These are phyloP conservation scores for Platycheirus albimanus DNA, from an alignment of 2,888 invertebrate genomes.

Conservation along the genomic window DNA sequence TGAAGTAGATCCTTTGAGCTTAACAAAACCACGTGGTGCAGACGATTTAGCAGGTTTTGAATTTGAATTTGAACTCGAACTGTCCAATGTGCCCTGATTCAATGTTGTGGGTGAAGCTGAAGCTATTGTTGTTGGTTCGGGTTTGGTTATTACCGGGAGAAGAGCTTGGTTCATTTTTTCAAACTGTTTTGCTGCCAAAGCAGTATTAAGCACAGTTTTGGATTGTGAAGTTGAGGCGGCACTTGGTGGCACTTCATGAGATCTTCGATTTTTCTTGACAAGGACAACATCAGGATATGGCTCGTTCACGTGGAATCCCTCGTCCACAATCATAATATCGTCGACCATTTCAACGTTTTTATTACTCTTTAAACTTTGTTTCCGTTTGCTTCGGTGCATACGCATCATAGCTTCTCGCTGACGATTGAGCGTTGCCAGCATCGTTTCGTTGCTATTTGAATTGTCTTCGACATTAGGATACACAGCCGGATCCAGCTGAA, in stretches of 20 bases:
- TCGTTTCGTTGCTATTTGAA: slow-evolving; percentile 77
- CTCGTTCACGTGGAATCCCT: slow-evolving; percentile 62
- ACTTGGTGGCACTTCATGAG: background rate
- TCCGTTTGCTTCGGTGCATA: slow-evolving; percentile 75
- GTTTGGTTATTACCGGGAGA: background rate
- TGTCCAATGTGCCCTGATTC: background rate
- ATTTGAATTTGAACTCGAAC: too few relatives aligned
- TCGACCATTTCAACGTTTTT: slow-evolving; percentile 76
- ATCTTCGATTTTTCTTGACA: slow-evolving; percentile 37
- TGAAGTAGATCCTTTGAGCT: background rate
- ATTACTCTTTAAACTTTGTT: slow-evolving; percentile 64
- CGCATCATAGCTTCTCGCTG: slow-evolving; percentile 77
- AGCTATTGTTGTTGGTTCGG: background rate
- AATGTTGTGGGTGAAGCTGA: background rate
- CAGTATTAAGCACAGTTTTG: background rate
- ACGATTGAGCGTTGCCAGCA: slow-evolving; percentile 78
- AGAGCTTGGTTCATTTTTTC: slow-evolving; percentile 25
- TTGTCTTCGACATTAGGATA: slow-evolving; percentile 74
- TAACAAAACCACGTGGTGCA: background rate
- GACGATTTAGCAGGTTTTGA: background rate
- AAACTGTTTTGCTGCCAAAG: background rate
- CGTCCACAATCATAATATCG: slow-evolving; percentile 79
- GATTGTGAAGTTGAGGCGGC: slow-evolving; percentile 9
- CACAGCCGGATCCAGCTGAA: slow-evolving; percentile 75
- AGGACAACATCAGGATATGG: slow-evolving; percentile 54